Conservation (phyloP, 2,797 vertebrate genomes). For the Syndactyla subalaris region DNA sequence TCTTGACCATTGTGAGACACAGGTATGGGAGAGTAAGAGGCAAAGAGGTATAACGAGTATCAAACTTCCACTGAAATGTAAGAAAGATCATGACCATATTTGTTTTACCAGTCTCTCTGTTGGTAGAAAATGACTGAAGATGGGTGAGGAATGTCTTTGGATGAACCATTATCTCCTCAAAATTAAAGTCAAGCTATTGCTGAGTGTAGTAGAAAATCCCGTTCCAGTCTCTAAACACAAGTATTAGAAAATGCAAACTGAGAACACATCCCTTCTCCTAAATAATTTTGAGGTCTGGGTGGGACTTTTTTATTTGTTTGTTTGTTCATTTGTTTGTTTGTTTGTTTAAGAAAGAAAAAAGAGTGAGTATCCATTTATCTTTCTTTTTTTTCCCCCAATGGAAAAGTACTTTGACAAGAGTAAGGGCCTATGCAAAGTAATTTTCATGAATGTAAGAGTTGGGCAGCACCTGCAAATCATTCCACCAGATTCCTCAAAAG, state of each 20-base stretch:
- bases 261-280: not conserved
- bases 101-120: not conserved
- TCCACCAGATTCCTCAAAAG: conserved; percentile 2
- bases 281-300: not conserved
- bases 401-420: not conserved
- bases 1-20: not conserved
- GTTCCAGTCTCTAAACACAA: not conserved
- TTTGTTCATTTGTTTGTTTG: not conserved
- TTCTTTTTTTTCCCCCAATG: not conserved
- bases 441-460: not conserved
- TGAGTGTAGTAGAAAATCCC: not conserved
- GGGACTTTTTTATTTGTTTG: not conserved
- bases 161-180: not conserved
- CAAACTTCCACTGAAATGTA: not conserved
- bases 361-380: not conserved
- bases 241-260: not conserved
- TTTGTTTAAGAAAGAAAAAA: not conserved
- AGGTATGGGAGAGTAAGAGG: not conserved
- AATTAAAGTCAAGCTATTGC: not conserved
- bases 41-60: not conserved
- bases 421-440: not conserved
- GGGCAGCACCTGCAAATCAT: not conserved
- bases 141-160: not conserved
- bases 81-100: not conserved
- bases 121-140: not conserved